These are phyloP conservation scores for Philereme transversata DNA, from an alignment of 2,888 invertebrate genomes.

Conservation along the genomic window DNA sequence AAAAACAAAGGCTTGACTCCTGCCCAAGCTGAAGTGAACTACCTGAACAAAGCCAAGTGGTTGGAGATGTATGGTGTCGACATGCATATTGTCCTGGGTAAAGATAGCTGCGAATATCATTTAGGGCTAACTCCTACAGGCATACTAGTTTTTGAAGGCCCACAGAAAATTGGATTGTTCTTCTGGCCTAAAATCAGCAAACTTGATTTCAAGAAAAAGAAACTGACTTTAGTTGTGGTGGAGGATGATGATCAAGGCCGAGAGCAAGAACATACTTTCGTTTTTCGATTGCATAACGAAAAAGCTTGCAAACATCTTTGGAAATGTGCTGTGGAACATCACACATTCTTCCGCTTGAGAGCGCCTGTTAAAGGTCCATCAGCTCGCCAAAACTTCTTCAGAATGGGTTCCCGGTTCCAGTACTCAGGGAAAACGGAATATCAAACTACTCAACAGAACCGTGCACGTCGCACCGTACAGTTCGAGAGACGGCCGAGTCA, in stretches of 20 bases:
- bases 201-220: slow-evolving; percentile 98
- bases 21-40: slow-evolving; percentile 97
- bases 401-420: slow-evolving; percentile 99
- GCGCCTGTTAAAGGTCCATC: slow-evolving; percentile 95
- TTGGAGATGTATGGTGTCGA: slow-evolving; percentile 99
- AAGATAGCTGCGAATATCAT: slow-evolving; percentile 98
- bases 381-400: slow-evolving; percentile 97
- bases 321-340: slow-evolving; percentile 99
- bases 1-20: slow-evolving; percentile 94
- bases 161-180: slow-evolving; percentile 98
- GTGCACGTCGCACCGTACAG: slow-evolving; percentile 96
- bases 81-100: slow-evolving; percentile 98
- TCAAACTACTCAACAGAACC: slow-evolving; percentile 96
- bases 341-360: slow-evolving; percentile 98
- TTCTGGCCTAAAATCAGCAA: slow-evolving; percentile 99
- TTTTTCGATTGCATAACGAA: slow-evolving; percentile 97
- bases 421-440: slow-evolving; percentile 98
- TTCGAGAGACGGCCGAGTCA: slow-evolving; percentile 99
- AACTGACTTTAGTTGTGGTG: slow-evolving; percentile 97
- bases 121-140: slow-evolving; percentile 99
- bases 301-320: slow-evolving; percentile 99
- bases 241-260: slow-evolving; percentile 99
- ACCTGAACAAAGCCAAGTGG: slow-evolving; percentile 98
- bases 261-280: slow-evolving; percentile 99
- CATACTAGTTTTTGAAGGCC: slow-evolving; percentile 98